Conservation (phyloP, 2,113 vertebrate species). For the Pongo pygmaeus region DNA sequence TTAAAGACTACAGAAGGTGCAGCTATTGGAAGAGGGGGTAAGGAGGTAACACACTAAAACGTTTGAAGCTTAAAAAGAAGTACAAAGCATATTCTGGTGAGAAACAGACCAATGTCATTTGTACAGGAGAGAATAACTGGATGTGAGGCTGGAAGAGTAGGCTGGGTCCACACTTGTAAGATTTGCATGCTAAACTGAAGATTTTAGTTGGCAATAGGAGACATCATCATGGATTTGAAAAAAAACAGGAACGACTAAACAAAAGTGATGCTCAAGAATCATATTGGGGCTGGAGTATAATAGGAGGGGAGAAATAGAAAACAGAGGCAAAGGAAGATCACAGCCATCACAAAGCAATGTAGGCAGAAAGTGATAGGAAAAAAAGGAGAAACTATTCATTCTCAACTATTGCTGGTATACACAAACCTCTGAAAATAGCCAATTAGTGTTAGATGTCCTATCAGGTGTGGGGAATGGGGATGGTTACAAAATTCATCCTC, state of each 20-base stretch:
- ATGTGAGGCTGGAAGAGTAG: not conserved
- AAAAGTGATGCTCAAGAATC: not conserved
- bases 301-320: not conserved
- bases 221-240: not conserved
- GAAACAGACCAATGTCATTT: not conserved
- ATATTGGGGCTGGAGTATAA: not conserved
- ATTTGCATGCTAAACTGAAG: not conserved
- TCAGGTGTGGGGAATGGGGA: no score
- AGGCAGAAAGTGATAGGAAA: not conserved
- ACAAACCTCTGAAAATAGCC: not conserved
- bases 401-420: not conserved
- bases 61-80: constrained; percentile 6
- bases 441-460: not conserved
- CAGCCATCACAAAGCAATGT: not conserved
- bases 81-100: not conserved
- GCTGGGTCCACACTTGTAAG: not conserved
- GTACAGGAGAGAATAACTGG: not conserved
- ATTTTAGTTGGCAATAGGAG: not conserved
- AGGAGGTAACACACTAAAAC: not conserved
- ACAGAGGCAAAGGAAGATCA: not conserved
- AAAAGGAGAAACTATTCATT: not conserved
- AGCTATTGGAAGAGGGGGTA: not conserved
- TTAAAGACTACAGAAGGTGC: not conserved
- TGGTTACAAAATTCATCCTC: not conserved
- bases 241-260: not conserved